Conservation (phyloP, 1,140 invertebrate species). For the Augochlora pura region DNA sequence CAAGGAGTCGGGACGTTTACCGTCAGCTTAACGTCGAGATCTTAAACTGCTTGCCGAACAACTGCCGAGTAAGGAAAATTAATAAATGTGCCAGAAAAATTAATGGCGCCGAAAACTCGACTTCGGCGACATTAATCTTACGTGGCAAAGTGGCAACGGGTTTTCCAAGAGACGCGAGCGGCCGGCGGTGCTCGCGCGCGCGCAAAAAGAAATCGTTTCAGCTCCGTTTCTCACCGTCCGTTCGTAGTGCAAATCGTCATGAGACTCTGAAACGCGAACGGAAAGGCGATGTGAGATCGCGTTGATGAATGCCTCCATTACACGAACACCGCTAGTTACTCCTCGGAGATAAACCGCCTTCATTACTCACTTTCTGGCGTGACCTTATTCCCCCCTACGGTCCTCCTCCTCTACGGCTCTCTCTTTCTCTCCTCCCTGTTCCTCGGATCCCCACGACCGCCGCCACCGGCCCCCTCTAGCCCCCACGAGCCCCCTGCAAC, state of each 20-base stretch:
- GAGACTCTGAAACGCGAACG: constrained; percentile 74
- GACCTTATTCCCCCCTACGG: constrained; percentile 75
- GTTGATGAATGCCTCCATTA: constrained; percentile 79
- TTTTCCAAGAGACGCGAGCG: constrained; percentile 45
- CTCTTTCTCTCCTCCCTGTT: background rate
- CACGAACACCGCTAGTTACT: constrained; percentile 79
- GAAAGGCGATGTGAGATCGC: constrained; percentile 76
- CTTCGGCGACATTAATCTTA: constrained; percentile 59
- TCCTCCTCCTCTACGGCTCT: constrained; percentile 9
- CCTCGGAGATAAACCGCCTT: constrained; percentile 78
- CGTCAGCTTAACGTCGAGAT: constrained; percentile 45
- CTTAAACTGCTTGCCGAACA: constrained; percentile 31
- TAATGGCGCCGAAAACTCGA: constrained; percentile 61
- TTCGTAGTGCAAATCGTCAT: constrained; percentile 71
- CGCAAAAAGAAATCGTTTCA: constrained; percentile 65
- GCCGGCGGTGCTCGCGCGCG: background rate
- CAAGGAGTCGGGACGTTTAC: background rate
- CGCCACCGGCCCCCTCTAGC: background rate
- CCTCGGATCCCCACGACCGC: constrained; percentile 3
- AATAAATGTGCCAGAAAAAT: constrained; percentile 62
- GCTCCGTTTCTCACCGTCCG: constrained; percentile 66
- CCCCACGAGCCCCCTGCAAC: background rate
- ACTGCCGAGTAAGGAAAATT: constrained; percentile 53
- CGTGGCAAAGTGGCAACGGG: constrained; percentile 64
- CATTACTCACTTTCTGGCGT: constrained; percentile 79